Evolutionary conservation across 2,797 vertebrate genomes (phyloP).

Genomic region (Varecia variegata): DNA sequence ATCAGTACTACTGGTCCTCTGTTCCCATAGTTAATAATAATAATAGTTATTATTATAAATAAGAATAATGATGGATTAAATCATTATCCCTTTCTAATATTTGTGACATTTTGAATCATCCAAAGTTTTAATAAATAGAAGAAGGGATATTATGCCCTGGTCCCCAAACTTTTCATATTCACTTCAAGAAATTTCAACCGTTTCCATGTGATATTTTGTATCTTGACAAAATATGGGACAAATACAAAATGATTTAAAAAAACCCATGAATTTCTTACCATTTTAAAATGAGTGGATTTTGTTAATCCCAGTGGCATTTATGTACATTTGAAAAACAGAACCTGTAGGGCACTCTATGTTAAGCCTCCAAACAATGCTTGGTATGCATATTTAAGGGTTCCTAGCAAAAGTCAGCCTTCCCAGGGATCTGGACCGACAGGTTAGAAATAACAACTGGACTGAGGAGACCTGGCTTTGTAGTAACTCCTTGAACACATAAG

Average conservation of each 20-base stretch:
- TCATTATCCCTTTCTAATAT: conserved; percentile 1
- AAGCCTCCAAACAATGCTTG: neutral
- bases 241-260: conserved; percentile 41
- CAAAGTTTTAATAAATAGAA: conserved; percentile 13
- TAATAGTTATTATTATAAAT: neutral
- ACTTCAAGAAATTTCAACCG: conserved; percentile 12
- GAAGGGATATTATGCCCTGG: neutral
- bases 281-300: conserved; percentile 19
- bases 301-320: neutral
- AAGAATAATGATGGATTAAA: conserved; percentile 4
- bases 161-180: neutral
- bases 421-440: neutral
- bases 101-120: conserved; percentile 35
- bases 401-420: neutral
- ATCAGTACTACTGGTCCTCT: neutral
- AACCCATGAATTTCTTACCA: neutral
- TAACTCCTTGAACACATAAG: neutral
- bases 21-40: neutral
- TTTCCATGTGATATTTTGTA: neutral
- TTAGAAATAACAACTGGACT: neutral
- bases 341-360: neutral
- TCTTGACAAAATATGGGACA: conserved; percentile 11
- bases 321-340: neutral
- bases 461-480: neutral
- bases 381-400: neutral